These are phyloP conservation scores for Alsophila aescularia DNA, from an alignment of 2,888 invertebrate genomes.

Conservation along the genomic window DNA sequence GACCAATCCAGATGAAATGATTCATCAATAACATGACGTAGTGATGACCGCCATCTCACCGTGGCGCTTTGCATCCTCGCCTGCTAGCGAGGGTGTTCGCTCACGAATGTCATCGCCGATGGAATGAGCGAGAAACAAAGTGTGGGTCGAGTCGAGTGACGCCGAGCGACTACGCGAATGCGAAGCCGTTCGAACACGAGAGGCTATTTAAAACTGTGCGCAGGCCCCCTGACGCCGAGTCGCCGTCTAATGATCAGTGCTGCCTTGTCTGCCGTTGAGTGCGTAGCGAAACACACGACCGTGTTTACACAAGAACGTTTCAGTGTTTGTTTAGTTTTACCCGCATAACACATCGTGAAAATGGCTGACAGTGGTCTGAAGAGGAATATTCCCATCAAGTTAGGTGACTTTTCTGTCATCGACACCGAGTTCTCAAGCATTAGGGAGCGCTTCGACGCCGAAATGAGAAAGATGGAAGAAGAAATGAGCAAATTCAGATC, in stretches of 20 bases:
- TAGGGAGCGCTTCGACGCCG: constrained; percentile 96
- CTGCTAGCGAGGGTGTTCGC: constrained; percentile 35
- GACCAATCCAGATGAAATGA: constrained; percentile 71
- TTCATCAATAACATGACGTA: constrained; percentile 72
- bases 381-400: constrained; percentile 96
- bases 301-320: constrained; percentile 78
- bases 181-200: constrained; percentile 73
- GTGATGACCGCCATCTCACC: constrained; percentile 49
- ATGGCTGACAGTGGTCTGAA: constrained; percentile 94
- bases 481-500: constrained; percentile 98
- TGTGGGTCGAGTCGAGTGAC: constrained; percentile 80
- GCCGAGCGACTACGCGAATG: constrained; percentile 69
- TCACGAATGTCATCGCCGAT: constrained; percentile 49
- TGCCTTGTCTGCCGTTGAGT: constrained; percentile 77
- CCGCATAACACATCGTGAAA: constrained; percentile 64
- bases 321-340: constrained; percentile 82
- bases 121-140: constrained; percentile 82
- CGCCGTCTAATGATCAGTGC: constrained; percentile 82
- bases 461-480: constrained; percentile 99
- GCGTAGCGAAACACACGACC: constrained; percentile 70
- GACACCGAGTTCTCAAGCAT: constrained; percentile 98
- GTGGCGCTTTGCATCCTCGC: constrained; percentile 44
- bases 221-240: constrained; percentile 83
- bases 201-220: constrained; percentile 85
- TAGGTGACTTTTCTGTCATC: constrained; percentile 97